Conservation (phyloP, 2,113 vertebrate species). For the Pitta sordida region DNA sequence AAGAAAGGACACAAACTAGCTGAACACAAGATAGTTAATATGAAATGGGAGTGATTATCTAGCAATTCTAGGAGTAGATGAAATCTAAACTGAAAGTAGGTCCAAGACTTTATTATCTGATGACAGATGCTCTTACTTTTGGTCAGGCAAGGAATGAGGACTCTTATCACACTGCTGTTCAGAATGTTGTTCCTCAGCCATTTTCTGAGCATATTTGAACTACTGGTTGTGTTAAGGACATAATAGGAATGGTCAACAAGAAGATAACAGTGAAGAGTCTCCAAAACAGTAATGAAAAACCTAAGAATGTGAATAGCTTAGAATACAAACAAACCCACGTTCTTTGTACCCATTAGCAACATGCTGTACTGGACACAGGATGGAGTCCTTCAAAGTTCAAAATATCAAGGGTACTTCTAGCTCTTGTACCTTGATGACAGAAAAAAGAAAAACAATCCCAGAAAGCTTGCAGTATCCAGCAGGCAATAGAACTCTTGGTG, state of each 20-base stretch:
- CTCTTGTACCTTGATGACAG: background rate
- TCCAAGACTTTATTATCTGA: background rate
- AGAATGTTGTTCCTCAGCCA: background rate
- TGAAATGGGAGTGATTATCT: background rate
- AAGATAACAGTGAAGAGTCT: background rate
- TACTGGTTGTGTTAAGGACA: background rate
- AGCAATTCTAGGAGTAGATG: background rate
- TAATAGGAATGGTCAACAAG: background rate
- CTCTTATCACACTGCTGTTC: background rate
- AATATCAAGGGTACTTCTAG: background rate
- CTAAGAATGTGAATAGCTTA: background rate
- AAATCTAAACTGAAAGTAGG: background rate
- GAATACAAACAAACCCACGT: background rate
- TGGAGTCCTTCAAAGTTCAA: background rate
- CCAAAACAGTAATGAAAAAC: background rate
- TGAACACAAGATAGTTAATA: background rate
- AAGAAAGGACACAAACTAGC: background rate
- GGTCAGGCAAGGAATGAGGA: background rate
- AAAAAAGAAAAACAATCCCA: background rate
- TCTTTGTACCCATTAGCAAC: background rate
- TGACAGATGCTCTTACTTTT: background rate
- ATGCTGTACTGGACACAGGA: background rate
- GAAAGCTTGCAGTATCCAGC: background rate
- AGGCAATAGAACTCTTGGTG: background rate
- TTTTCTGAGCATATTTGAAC: background rate